These are phyloP conservation scores for Ctenicera cuprea DNA, from an alignment of 2,888 invertebrate genomes.

Conservation along the genomic window DNA sequence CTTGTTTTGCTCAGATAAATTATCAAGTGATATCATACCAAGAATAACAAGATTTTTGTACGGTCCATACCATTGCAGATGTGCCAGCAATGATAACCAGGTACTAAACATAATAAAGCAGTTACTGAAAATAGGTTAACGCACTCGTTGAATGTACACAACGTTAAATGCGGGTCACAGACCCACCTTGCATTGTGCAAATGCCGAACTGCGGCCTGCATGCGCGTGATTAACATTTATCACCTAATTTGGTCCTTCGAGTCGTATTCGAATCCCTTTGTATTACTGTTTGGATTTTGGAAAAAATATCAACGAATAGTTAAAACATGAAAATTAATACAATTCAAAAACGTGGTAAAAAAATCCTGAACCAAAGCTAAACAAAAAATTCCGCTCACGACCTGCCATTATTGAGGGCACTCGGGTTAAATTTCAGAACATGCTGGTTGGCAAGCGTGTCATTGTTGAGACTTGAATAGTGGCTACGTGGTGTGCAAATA, in stretches of 20 bases:
- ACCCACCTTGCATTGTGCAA: slow-evolving; percentile 48
- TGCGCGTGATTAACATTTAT: slow-evolving; percentile 1
- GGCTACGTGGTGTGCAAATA: background rate
- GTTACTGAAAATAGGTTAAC: slow-evolving; percentile 44
- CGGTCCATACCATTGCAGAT: background rate
- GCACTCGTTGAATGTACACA: slow-evolving; percentile 32
- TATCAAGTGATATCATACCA: too few species aligned
- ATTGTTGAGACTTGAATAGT: slow-evolving; percentile 6
- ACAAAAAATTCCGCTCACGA: slow-evolving; percentile 2
- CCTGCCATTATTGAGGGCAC: background rate
- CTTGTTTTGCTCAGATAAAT: too few species aligned
- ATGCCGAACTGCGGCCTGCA: slow-evolving; percentile 21
- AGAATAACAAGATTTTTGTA: background rate
- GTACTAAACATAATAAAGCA: slow-evolving; percentile 20
- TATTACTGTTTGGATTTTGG: too few species aligned
- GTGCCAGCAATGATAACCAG: slow-evolving; percentile 5
- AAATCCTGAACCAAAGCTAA: background rate
- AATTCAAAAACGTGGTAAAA: background rate
- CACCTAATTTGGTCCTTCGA: too few species aligned
- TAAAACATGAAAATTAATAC: too few species aligned
- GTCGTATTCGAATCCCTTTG: too few species aligned
- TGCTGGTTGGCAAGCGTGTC: background rate
- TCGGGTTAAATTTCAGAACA: background rate
- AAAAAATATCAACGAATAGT: too few species aligned
- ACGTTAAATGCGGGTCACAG: slow-evolving; percentile 44